Evolutionary conservation across 1,140 invertebrate genomes (phyloP).

Genomic region (Tetranychus urticae): DNA sequence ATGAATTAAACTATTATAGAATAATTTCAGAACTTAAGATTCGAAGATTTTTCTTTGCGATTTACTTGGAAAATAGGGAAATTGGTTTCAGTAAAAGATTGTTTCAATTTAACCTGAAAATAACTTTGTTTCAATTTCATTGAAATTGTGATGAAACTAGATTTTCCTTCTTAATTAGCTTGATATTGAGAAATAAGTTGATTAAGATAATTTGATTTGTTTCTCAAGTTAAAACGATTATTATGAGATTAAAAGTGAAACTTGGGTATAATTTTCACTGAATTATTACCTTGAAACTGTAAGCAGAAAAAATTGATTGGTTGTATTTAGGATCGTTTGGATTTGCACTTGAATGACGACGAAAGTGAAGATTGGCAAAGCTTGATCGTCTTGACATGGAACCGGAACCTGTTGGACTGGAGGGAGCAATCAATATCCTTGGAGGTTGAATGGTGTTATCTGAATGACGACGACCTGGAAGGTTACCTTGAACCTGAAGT

Average conservation of each 20-base stretch:
- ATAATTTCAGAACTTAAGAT: too few relatives aligned
- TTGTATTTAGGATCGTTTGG: slow-evolving; percentile 8
- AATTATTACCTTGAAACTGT: not conserved
- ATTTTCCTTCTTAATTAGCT: not conserved
- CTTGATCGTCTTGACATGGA: slow-evolving; percentile 6
- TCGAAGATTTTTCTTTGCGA: too few relatives aligned
- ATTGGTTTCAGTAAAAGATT: too few relatives aligned
- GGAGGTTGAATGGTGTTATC: slow-evolving; percentile 68
- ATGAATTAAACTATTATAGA: too few relatives aligned
- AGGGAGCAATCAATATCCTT: slow-evolving; percentile 28
- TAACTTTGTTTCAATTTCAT: too few relatives aligned
- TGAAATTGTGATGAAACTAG: not conserved
- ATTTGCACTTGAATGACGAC: slow-evolving; percentile 12
- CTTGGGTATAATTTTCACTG: not conserved
- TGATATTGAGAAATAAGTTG: too few relatives aligned
- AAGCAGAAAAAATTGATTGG: not conserved
- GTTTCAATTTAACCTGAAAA: too few relatives aligned
- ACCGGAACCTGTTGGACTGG: slow-evolving; percentile 33
- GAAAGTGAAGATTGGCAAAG: slow-evolving; percentile 5
- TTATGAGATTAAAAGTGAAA: not conserved
- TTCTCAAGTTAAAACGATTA: not conserved
- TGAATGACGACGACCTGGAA: slow-evolving; percentile 49
- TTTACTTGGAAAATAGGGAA: too few relatives aligned
- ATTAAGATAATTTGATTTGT: too few relatives aligned
- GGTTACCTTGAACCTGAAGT: slow-evolving; percentile 48